A percentile compares a stretch with the other conserved stretches of the same genome.
Evolutionary conservation across 2,888 invertebrate genomes (phyloP).

Genomic region (Orgyia antiqua): DNA sequence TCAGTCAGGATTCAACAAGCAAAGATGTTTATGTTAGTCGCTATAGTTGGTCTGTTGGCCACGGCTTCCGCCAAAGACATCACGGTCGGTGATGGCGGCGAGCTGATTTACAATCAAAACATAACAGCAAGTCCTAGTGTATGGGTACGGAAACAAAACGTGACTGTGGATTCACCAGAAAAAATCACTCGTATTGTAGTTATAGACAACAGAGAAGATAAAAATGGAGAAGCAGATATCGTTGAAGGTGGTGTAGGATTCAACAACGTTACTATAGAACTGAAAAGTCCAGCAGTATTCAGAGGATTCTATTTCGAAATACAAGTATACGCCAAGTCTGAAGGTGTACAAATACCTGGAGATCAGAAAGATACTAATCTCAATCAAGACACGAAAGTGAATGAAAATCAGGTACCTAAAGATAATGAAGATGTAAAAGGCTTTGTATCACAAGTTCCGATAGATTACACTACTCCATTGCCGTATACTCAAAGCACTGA

Average conservation of each 20-base stretch:
- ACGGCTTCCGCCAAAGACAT: conserved; percentile 43
- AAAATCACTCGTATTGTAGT: conserved; percentile 49
- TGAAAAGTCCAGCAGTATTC: conserved; percentile 59
- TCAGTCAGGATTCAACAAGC: conserved; percentile 35
- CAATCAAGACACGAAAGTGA: too few species aligned
- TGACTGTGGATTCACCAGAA: conserved; percentile 43
- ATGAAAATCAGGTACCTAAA: too few species aligned
- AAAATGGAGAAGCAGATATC: conserved; percentile 57
- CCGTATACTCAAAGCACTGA: too few species aligned
- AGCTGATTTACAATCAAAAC: conserved; percentile 47
- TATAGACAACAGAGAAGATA: conserved; percentile 51
- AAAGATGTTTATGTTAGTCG: conserved; percentile 36
- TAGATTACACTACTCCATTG: too few species aligned
- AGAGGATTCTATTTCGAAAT: conserved; percentile 58
- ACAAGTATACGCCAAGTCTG: conserved; percentile 41
- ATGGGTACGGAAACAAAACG: conserved; percentile 47
- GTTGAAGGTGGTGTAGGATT: conserved; percentile 56
- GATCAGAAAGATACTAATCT: too few species aligned
- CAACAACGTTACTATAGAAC: conserved; percentile 52
- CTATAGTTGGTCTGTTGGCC: conserved; percentile 33
- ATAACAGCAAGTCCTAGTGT: conserved; percentile 53
- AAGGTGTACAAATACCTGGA: conserved; percentile 9
- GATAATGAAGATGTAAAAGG: too few species aligned
- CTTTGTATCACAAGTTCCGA: too few species aligned
- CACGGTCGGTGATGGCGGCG: conserved; percentile 41